Conservation (phyloP, 1,140 invertebrate genomes). For the Lithobius niger region DNA sequence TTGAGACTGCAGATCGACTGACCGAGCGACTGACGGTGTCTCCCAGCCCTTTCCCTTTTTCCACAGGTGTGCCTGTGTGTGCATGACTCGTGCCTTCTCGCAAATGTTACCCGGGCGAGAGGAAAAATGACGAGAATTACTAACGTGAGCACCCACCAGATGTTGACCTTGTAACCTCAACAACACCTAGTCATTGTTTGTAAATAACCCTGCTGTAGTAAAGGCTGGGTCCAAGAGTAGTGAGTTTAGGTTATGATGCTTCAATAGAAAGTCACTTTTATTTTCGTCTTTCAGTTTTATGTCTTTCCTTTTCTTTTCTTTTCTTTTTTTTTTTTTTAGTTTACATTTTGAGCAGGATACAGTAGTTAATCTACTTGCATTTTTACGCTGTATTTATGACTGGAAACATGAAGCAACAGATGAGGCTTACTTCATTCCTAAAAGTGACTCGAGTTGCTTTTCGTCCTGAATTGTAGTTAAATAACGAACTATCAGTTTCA, state of each 20-base stretch:
- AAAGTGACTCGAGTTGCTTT: background rate
- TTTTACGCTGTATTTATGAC: background rate
- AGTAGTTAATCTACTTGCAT: background rate
- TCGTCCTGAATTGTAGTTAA: conserved; percentile 2
- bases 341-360: background rate
- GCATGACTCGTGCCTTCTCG: too few relatives aligned
- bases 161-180: background rate
- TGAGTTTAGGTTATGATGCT: background rate
- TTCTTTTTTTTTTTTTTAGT: background rate
- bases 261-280: background rate
- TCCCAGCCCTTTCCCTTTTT: background rate
- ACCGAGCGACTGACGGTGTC: background rate
- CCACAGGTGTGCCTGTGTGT: too few relatives aligned
- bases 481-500: background rate
- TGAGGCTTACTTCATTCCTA: background rate
- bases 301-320: background rate
- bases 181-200: conserved; percentile 7
- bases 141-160: background rate
- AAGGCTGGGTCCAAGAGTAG: conserved; percentile 7
- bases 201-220: conserved; percentile 8
- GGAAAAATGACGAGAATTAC: too few relatives aligned
- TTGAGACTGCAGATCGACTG: background rate
- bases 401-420: background rate
- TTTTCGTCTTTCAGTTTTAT: background rate
- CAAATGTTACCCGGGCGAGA: too few relatives aligned